A percentile compares a stretch with the other conserved stretches of the same genome.
Conservation (phyloP, 2,113 vertebrate species). For the Mionectes macconnelli region DNA sequence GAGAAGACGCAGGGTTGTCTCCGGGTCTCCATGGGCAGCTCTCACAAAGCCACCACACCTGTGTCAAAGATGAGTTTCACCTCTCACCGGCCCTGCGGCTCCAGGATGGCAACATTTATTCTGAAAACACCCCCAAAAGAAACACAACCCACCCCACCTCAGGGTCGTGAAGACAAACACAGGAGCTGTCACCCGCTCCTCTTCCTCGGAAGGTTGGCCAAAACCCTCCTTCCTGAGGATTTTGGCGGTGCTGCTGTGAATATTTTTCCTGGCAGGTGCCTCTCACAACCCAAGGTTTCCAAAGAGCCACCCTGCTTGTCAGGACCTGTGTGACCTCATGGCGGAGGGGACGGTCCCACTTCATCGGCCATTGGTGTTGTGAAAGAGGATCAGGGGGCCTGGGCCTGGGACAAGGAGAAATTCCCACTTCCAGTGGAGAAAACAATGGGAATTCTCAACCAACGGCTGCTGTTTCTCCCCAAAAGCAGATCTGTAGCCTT, state of each 20-base stretch:
- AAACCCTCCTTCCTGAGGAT: not conserved
- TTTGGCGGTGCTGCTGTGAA: accelerated
- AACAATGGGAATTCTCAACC: not conserved
- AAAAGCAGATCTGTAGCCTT: accelerated
- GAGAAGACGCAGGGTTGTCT: not conserved
- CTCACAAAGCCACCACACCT: not conserved
- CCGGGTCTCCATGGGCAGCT: not conserved
- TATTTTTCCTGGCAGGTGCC: not conserved
- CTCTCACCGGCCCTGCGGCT: not conserved
- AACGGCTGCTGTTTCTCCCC: not conserved
- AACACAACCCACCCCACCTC: not conserved
- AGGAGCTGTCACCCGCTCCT: not conserved
- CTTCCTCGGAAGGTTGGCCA: not conserved
- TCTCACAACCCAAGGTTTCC: not conserved
- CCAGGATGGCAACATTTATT: not conserved
- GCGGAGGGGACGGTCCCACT: not conserved
- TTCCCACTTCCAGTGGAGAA: not conserved
- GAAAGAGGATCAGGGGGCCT: not conserved
- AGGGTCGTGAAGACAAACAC: not conserved
- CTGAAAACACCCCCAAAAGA: not conserved
- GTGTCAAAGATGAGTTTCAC: not conserved
- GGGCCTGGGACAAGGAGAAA: not conserved
- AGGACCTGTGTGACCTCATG: not conserved
- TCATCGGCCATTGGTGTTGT: not conserved
- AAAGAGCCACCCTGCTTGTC: not conserved